phyloP scores from a whole-genome alignment of 2,113 vertebrate species.

The Galeopterus variegatus region DNA sequence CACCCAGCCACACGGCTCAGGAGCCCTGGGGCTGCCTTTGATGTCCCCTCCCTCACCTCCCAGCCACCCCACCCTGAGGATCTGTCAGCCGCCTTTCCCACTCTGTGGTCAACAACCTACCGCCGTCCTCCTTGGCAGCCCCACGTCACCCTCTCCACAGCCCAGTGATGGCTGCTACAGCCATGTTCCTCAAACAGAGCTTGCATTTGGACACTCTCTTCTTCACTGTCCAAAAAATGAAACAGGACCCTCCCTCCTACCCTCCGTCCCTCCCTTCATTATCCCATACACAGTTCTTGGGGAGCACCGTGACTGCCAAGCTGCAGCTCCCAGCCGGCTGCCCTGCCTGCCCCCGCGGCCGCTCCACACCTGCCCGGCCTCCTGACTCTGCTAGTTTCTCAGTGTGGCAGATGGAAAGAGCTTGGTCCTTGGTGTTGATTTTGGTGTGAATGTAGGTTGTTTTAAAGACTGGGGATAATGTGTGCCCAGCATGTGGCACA shows the following conservation, averaged over 20 bases:
- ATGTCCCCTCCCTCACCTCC: neutral
- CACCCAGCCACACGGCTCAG: too few species aligned
- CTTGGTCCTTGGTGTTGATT: neutral
- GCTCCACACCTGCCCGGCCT: neutral
- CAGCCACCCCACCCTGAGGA: neutral
- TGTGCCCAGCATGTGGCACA: neutral
- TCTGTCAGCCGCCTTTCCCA: neutral
- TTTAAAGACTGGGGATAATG: neutral
- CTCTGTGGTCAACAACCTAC: too few species aligned
- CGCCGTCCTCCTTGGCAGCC: too few species aligned
- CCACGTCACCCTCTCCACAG: fast-evolving
- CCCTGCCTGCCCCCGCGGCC: neutral
- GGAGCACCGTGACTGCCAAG: neutral
- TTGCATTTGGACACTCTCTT: neutral
- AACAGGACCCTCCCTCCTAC: neutral
- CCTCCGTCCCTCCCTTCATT: neutral
- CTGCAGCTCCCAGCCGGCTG: neutral
- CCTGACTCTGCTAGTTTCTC: neutral
- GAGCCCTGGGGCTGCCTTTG: neutral
- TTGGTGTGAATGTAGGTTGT: neutral
- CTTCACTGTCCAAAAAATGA: neutral
- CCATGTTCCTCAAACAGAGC: neutral
- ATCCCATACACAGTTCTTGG: neutral
- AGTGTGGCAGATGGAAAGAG: neutral
- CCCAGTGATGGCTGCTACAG: neutral